A percentile compares a stretch with the other conserved stretches of the same genome.
Conservation (phyloP, 2,113 vertebrate species). For the Coregonus clupeaformis region DNA sequence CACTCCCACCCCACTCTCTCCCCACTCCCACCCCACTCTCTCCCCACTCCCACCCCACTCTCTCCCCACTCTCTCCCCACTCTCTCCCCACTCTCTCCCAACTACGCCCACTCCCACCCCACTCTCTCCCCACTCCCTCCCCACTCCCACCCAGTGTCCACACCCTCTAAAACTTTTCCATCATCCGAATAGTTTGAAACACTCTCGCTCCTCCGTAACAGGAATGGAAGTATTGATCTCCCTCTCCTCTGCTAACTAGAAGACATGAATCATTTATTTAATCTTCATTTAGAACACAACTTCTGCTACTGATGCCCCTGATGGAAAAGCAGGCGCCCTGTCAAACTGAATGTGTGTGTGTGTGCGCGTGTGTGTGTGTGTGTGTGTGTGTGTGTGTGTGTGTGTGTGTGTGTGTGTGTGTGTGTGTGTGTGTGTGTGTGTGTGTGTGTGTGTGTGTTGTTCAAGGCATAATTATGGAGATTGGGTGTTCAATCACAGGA, state of each 20-base stretch:
- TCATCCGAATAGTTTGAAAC: slow-evolving; percentile 49
- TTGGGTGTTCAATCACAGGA: slow-evolving; percentile 23
- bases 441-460: background rate
- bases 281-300: background rate
- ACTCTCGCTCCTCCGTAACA: slow-evolving; percentile 30
- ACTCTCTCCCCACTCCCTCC: too few species aligned
- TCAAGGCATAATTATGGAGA: background rate
- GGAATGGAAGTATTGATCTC: slow-evolving; percentile 28
- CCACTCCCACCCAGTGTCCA: too few species aligned
- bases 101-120: too few species aligned
- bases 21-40: too few species aligned
- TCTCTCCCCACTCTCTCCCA: too few species aligned
- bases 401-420: too few species aligned
- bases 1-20: too few species aligned
- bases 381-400: too few species aligned
- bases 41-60: too few species aligned
- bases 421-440: too few species aligned
- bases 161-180: slow-evolving; percentile 32
- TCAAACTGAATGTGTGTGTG: slow-evolving; percentile 6
- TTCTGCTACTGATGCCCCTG: background rate
- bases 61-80: background rate
- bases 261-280: slow-evolving; percentile 32
- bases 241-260: slow-evolving; percentile 15
- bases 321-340: slow-evolving; percentile 11
- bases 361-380: too few species aligned